These are phyloP conservation scores for Metalampra italica DNA, from an alignment of 2,888 invertebrate genomes.

Conservation along the genomic window DNA sequence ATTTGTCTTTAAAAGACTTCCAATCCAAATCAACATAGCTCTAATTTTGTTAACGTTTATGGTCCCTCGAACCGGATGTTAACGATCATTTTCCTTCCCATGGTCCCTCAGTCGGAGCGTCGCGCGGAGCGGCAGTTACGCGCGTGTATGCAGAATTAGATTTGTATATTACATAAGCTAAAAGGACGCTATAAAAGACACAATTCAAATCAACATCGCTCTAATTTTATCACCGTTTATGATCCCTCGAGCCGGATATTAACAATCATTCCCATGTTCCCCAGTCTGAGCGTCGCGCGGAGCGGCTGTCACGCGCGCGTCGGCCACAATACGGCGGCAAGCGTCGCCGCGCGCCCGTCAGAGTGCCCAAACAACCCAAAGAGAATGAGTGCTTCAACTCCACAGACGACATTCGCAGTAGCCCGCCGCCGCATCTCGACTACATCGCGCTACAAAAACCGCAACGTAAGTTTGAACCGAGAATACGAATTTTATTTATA, in stretches of 20 bases:
- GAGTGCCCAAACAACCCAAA: conserved; percentile 53
- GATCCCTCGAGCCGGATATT: conserved; percentile 1
- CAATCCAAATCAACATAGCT: background rate
- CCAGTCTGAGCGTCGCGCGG: conserved; percentile 68
- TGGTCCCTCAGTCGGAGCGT: conserved; percentile 59
- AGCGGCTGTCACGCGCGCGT: conserved; percentile 63
- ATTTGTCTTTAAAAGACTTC: too few species aligned
- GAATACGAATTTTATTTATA: background rate
- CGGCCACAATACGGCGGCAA: conserved; percentile 64
- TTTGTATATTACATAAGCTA: too few species aligned
- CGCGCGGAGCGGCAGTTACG: conserved; percentile 65
- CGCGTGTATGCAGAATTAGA: conserved; percentile 64
- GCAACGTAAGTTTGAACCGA: conserved; percentile 41
- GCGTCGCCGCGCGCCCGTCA: conserved; percentile 51
- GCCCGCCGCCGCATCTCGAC: conserved; percentile 59
- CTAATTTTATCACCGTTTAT: background rate
- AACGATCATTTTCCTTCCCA: background rate
- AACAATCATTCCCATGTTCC: background rate
- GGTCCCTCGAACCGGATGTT: conserved; percentile 1
- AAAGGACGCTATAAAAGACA: too few species aligned
- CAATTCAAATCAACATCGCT: background rate
- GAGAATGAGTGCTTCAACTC: conserved; percentile 55
- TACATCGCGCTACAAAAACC: conserved; percentile 58
- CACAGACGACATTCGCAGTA: conserved; percentile 50
- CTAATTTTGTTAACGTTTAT: background rate